Base-by-base conservation (phyloP, 1,140 invertebrate species). In the Elysia chlorotica region DNA sequence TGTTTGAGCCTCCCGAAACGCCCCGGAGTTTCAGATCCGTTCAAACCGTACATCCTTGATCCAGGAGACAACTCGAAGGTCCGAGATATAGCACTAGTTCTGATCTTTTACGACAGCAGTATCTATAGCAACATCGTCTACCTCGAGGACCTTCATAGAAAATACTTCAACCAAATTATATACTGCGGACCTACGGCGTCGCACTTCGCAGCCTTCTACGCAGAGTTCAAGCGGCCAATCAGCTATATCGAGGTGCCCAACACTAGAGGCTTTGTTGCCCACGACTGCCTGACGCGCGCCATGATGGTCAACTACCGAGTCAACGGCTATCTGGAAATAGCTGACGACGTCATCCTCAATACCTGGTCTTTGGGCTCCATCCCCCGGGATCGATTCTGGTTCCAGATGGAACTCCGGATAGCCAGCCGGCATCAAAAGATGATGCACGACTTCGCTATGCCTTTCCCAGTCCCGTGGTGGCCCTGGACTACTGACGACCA, bases 311-410 rank as follows among this genome's bases (percentile, higher is more conserved):
- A 65, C 33, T 65, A 65, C 28, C 25, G 35, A 23, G 62, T 65
- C 10, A 65, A 31, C 14, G 62, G 62, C 14, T 65, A 65, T 65
- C 19, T 65, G 28, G 33, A 33, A 14, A 65, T 65, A 25, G 33
- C 28, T 31, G 62, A 65, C 23, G 62, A 65, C 25, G 62, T 65
- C 14, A 14, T 65, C 28, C 33, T 65, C 14, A 65, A 65, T 35
- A 65, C 62, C 17, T 65, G 62, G 62, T 31, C 14, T 65, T 17
- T 65, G 4, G 25, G 28, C 19, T 17, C 14, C 33, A 14, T 65
- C 10, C 62, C 62, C 14, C 23, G 62, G 5, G 62, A 65, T 28
- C 5, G 28, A 23, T 65, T 65, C 33, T 65, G 62, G 62, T 65
- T 28, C 17, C 62, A 65, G 33, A 65, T 31, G 35, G 19, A 30